phyloP scores from a whole-genome alignment of 2,113 vertebrate species.

The Delphinapterus leucas region DNA sequence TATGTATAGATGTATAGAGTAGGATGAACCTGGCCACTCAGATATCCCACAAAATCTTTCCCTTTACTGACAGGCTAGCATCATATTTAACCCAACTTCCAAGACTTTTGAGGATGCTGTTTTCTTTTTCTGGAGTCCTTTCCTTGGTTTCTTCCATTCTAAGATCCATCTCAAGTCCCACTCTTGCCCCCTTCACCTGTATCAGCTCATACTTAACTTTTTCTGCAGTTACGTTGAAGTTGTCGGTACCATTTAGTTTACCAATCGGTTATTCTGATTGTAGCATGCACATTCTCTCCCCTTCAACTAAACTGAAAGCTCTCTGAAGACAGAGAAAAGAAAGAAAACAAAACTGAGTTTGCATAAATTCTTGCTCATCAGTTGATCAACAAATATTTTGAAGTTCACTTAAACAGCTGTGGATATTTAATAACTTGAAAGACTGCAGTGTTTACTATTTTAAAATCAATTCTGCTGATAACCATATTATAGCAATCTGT shows the following conservation, averaged over 20 bases:
- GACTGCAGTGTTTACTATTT: not conserved
- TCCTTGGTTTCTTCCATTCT: not conserved
- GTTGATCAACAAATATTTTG: not conserved
- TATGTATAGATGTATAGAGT: not conserved
- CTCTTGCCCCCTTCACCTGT: not conserved
- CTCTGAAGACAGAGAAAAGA: not conserved
- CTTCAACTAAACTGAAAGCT: not conserved
- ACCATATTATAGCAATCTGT: not conserved
- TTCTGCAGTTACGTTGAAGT: not conserved
- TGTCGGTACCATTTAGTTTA: not conserved
- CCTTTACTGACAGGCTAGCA: not conserved
- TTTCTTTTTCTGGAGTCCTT: not conserved
- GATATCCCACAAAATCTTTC: not conserved
- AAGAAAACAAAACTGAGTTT: not conserved
- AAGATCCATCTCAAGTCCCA: not conserved
- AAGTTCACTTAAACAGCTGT: not conserved
- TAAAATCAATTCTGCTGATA: conserved; percentile 13
- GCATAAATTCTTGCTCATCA: not conserved
- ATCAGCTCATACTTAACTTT: not conserved
- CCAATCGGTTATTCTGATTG: not conserved
- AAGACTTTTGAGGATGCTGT: not conserved
- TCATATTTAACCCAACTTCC: not conserved
- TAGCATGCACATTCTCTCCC: not conserved
- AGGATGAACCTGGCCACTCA: not conserved
- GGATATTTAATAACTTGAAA: conserved; percentile 21